These are phyloP conservation scores for Xestia c-nigrum DNA, from an alignment of 2,888 invertebrate genomes.

Conservation along the genomic window DNA sequence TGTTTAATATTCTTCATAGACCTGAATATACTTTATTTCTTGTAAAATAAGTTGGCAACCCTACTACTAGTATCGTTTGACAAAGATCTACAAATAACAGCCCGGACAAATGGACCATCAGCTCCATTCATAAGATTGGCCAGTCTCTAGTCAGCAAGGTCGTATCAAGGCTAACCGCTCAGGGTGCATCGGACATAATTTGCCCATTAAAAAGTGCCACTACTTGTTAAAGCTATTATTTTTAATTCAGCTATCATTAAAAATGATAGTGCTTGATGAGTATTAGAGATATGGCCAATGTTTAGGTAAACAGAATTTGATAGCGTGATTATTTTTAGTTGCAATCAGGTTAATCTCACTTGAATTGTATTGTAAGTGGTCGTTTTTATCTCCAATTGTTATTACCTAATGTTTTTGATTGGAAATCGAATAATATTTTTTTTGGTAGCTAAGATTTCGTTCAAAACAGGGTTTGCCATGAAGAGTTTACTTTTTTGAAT, in stretches of 20 bases:
- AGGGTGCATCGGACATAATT: not conserved
- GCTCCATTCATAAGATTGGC: not conserved
- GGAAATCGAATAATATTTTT: constrained; percentile 4
- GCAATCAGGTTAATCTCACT: not conserved
- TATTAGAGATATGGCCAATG: not conserved
- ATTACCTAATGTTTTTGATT: constrained; percentile 10
- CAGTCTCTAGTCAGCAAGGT: not conserved
- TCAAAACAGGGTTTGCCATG: not conserved
- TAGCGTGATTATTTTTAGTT: not conserved
- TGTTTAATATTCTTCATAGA: too few relatives aligned
- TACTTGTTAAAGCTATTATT: not conserved
- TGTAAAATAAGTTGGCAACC: too few relatives aligned
- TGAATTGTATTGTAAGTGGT: not conserved
- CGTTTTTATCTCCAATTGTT: not conserved
- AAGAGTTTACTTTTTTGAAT: not conserved
- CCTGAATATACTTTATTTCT: too few relatives aligned
- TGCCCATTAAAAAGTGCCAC: not conserved
- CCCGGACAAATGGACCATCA: not conserved
- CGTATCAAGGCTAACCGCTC: not conserved
- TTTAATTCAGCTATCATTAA: not conserved
- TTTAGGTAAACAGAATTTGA: too few relatives aligned
- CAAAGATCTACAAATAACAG: not conserved
- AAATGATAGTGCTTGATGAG: not conserved
- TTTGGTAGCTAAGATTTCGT: not conserved
- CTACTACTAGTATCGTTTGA: not conserved